Evolutionary conservation across 2,113 vertebrate species (phyloP).

Genomic region (Polypterus senegalus): DNA sequence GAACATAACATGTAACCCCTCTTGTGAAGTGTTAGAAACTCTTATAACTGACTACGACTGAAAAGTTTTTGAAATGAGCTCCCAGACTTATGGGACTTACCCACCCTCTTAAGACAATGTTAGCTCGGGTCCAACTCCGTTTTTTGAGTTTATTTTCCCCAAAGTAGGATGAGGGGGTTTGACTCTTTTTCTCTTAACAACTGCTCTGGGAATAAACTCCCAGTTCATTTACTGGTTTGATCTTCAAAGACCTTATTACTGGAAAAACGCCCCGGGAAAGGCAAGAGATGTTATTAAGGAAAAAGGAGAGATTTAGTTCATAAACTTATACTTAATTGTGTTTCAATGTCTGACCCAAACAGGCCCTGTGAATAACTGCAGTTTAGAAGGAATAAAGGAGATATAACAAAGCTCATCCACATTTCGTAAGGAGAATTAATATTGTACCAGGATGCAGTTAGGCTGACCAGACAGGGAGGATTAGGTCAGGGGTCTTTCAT

Average conservation of each 20-base stretch:
- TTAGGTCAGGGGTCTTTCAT: too few relatives aligned
- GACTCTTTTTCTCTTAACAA: neutral
- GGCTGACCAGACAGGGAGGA: too few relatives aligned
- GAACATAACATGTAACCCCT: too few relatives aligned
- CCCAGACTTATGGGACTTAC: too few relatives aligned
- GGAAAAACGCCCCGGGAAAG: neutral
- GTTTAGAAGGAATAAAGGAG: neutral
- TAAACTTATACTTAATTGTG: neutral
- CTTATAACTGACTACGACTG: too few relatives aligned
- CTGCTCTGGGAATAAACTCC: neutral
- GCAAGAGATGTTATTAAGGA: neutral
- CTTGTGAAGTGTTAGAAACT: too few relatives aligned
- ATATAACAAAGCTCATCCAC: neutral
- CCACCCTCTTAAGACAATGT: too few relatives aligned
- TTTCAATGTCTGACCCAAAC: neutral
- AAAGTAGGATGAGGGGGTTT: neutral
- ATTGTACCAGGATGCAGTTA: neutral
- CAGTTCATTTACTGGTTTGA: slow-evolving; percentile 1
- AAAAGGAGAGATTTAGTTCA: neutral
- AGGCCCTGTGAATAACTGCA: neutral
- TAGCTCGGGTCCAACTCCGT: too few relatives aligned
- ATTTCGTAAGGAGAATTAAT: neutral
- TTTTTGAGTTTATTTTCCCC: too few relatives aligned
- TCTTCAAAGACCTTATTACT: neutral
- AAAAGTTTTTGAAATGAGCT: too few relatives aligned